Evolutionary conservation across 2,113 vertebrate genomes (phyloP), one percentile per base, ranked within the genome.

Genomic region (Nothoprocta perdicaria): DNA sequence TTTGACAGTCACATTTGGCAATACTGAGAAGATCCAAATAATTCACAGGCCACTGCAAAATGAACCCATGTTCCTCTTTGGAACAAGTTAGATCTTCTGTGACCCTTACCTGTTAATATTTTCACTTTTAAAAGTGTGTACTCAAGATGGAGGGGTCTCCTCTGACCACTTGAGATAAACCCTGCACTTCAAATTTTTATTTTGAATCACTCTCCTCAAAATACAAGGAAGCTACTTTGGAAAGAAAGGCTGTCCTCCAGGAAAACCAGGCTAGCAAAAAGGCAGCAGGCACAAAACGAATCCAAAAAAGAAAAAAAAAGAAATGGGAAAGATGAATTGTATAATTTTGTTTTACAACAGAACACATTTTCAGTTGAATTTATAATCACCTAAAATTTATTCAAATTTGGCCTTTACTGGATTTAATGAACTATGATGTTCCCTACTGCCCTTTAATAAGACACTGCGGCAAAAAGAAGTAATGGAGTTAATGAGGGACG

Each of bases 351-450:
- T 81, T 84, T 71, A 83, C 19, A 82, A 71, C 72, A 88, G 35
- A 86, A 57, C 35, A 27, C 31, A n/a, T 92, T 88, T 95, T 84
- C 93, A 80, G 90, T 31, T 76, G 66, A 90, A 86, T 90, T 87
- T 92, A 45, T 86, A 96, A 95, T 95, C 89, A 95, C 33, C 52
- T 71, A 26, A n/a, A 82, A 58, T 93, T 89, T 89, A 95, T 82
- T 95, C 40, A 95, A 89, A 96, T 84, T 92, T 93, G 92, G 86
- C 84, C 40, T 73, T 84, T 63, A 88, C 62, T 90, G 55, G 66
- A 85, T 80, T 92, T 81, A 95, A 73, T 76, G 88, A 93, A 94
- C 6, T 6, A 43, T 0, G 7, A 78, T 85, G 65, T 67, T 96
- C 40, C 26, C 68, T 93, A 67, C 43, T 58, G 57, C 50, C 50